These are phyloP conservation scores for Peromyscus aztecus DNA, from an alignment of 2,797 vertebrate species.

Conservation along the genomic window DNA sequence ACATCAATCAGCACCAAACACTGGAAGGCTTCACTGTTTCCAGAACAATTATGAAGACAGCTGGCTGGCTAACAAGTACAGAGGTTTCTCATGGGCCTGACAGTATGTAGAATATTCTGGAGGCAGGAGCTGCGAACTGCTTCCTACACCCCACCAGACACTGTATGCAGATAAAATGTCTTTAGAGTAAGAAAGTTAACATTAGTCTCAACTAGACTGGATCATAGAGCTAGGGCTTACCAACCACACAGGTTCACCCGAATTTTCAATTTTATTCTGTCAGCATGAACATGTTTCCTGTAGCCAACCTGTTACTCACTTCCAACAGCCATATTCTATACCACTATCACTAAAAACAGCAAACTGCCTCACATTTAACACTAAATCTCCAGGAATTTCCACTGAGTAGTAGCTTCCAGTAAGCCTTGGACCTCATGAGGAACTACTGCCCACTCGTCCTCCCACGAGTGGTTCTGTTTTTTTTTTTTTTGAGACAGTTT, in stretches of 20 bases:
- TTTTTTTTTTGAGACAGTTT: no score
- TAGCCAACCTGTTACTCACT: background rate
- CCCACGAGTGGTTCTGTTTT: background rate
- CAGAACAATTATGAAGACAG: background rate
- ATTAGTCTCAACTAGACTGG: background rate
- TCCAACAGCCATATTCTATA: background rate
- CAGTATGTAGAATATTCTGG: background rate
- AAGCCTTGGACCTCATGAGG: background rate
- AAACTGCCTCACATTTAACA: background rate
- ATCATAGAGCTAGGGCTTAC: background rate
- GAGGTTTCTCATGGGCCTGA: background rate
- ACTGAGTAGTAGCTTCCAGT: background rate
- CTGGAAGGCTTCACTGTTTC: background rate
- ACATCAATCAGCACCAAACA: conserved; percentile 19
- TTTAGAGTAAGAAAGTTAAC: background rate
- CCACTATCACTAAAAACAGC: background rate
- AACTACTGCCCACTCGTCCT: background rate
- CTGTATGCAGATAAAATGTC: background rate
- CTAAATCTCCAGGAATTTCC: background rate
- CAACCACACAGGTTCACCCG: background rate
- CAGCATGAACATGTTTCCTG: background rate
- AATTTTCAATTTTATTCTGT: background rate
- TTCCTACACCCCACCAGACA: background rate
- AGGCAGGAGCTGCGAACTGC: background rate
- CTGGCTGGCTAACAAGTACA: background rate